Percentiles rank a stretch among this genome's conserved stretches.
These are phyloP conservation scores for Phrynocephalus forsythii DNA, from an alignment of 2,797 vertebrate genomes.

Conservation along the genomic window DNA sequence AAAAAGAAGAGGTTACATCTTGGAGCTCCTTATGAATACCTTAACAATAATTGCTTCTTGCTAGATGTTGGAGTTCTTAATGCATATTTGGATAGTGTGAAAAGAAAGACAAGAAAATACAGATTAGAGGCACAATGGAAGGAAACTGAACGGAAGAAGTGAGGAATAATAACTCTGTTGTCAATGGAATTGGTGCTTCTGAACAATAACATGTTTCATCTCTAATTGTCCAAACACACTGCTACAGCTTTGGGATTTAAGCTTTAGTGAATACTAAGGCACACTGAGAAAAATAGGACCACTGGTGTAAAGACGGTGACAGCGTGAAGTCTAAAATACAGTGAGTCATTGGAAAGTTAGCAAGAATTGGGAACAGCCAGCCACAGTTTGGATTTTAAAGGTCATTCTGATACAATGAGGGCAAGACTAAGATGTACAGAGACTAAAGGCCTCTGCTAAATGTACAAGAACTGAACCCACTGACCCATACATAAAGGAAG, in stretches of 20 bases:
- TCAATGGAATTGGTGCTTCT: neutral
- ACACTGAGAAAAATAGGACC: neutral
- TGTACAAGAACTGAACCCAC: neutral
- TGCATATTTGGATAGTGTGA: neutral
- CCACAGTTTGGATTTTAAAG: conserved; percentile 7
- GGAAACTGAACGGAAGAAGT: neutral
- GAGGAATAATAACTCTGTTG: neutral
- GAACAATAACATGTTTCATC: neutral
- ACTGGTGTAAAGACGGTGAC: neutral
- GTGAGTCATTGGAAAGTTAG: neutral
- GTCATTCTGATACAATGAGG: neutral
- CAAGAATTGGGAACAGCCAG: neutral
- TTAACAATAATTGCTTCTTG: neutral
- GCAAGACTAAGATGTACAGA: neutral
- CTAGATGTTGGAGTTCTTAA: neutral
- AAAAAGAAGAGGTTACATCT: neutral
- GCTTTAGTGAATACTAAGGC: neutral
- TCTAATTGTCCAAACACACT: neutral
- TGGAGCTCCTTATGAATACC: neutral
- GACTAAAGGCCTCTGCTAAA: neutral
- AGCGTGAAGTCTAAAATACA: neutral
- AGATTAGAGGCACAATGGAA: neutral
- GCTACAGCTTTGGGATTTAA: neutral
- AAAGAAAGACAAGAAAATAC: neutral
- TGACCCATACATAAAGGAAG: conserved; percentile 16